Evolutionary conservation across 2,888 invertebrate genomes (phyloP).

Genomic region (Drosophila algonquin): DNA sequence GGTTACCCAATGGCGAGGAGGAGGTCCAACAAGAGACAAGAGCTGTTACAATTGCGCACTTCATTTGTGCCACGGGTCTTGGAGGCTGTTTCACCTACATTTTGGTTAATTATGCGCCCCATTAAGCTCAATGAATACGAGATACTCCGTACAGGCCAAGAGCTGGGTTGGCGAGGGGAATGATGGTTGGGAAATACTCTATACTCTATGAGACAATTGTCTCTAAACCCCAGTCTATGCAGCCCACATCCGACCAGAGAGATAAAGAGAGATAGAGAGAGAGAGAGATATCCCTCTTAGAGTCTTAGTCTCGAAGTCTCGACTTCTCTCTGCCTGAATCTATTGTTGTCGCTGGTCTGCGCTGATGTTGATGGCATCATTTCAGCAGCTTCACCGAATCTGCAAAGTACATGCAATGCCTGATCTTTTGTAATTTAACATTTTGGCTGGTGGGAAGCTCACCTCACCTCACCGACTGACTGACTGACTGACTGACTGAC

Average conservation of each 20-base stretch:
- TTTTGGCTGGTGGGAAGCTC: constrained; percentile 68
- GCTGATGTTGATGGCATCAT: constrained; percentile 81
- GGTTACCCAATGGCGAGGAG: constrained; percentile 49
- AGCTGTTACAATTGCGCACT: constrained; percentile 69
- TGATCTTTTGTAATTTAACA: constrained; percentile 64
- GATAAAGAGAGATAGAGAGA: constrained; percentile 41
- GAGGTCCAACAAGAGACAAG: constrained; percentile 13
- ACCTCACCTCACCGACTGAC: constrained; percentile 8
- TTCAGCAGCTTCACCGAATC: constrained; percentile 70
- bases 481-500: constrained; percentile 17
- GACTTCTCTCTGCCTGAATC: constrained; percentile 22
- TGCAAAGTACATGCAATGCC: constrained; percentile 51
- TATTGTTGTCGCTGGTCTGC: constrained; percentile 55
- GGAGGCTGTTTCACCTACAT: constrained; percentile 56
- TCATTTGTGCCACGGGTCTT: constrained; percentile 60
- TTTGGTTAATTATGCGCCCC: constrained; percentile 74
- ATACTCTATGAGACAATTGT: constrained; percentile 32
- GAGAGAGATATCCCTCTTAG: constrained; percentile 3
- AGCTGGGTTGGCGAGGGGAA: constrained; percentile 21
- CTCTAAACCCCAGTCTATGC: constrained; percentile 27
- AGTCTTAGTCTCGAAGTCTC: constrained; percentile 23
- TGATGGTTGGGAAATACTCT: constrained; percentile 39
- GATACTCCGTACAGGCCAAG: not conserved
- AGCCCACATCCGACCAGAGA: constrained; percentile 29
- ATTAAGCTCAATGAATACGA: constrained; percentile 59